Conservation (phyloP, 2,888 invertebrate species). For the Luperina testacea region DNA sequence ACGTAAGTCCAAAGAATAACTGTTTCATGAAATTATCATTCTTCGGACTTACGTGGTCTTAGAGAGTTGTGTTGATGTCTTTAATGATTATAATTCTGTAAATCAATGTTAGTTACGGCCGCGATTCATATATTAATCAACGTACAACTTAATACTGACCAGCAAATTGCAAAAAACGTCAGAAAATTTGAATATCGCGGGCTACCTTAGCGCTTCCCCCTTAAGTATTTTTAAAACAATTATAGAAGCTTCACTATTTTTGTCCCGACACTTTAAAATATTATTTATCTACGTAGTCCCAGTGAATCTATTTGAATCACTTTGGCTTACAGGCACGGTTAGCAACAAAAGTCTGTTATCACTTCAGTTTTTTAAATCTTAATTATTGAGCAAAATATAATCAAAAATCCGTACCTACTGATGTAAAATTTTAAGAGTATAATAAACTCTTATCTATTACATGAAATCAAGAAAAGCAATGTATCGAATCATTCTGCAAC, state of each 20-base stretch:
- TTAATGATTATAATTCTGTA: too few relatives aligned
- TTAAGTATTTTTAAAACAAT: slow-evolving; percentile 1
- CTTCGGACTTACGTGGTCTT: too few relatives aligned
- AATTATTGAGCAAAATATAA: neutral
- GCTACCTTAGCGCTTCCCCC: too few relatives aligned
- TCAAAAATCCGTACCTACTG: neutral
- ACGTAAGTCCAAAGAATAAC: too few relatives aligned
- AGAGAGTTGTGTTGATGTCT: too few relatives aligned
- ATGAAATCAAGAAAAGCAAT: neutral
- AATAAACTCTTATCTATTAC: neutral
- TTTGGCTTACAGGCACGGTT: neutral
- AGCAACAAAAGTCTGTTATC: neutral
- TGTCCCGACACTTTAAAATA: neutral
- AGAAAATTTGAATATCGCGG: too few relatives aligned
- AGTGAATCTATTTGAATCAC: neutral
- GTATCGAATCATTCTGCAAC: neutral
- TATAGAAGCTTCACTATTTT: neutral
- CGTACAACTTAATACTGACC: too few relatives aligned
- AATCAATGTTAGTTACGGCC: too few relatives aligned
- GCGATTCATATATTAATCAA: too few relatives aligned
- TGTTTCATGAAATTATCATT: too few relatives aligned
- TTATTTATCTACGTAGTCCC: too few relatives aligned
- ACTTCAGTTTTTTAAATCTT: neutral
- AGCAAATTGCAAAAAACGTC: too few relatives aligned
- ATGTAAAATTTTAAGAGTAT: neutral